phyloP scores from a whole-genome alignment of 1,140 invertebrate species.

The Brachystomella parvula region DNA sequence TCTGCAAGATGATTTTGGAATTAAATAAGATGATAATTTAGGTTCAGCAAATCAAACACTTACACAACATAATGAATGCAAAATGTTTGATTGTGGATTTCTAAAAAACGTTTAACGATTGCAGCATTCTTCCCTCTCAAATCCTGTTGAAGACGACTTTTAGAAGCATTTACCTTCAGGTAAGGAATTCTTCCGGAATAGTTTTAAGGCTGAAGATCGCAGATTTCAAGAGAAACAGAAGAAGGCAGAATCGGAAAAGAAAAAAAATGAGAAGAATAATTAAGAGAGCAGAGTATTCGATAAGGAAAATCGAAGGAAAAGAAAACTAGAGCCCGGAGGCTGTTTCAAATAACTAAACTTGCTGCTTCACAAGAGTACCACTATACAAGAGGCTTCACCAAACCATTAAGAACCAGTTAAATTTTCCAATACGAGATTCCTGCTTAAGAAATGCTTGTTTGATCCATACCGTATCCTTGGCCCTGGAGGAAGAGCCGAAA shows the following conservation, averaged over 20 bases:
- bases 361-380: too few relatives aligned
- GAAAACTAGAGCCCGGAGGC: too few relatives aligned
- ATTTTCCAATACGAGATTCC: neutral
- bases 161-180: slow-evolving; percentile 39
- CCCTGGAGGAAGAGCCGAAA: slow-evolving; percentile 96
- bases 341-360: too few relatives aligned
- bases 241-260: slow-evolving; percentile 33
- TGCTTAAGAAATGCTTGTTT: neutral
- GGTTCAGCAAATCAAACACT: slow-evolving; percentile 36
- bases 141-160: slow-evolving; percentile 28
- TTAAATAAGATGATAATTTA: neutral
- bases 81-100: slow-evolving; percentile 22
- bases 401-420: neutral
- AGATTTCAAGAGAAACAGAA: slow-evolving; percentile 19
- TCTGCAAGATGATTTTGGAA: too few relatives aligned
- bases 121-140: slow-evolving; percentile 36
- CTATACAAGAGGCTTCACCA: slow-evolving; percentile 10
- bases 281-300: neutral
- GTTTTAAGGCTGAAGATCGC: slow-evolving; percentile 36
- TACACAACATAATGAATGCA: slow-evolving; percentile 40
- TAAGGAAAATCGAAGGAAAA: neutral
- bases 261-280: slow-evolving; percentile 28
- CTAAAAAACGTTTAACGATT: slow-evolving; percentile 29
- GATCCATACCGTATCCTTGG: slow-evolving; percentile 88
- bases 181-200: slow-evolving; percentile 39